Percentiles rank a stretch among this genome's conserved stretches.
phyloP scores from a whole-genome alignment of 2,113 vertebrate species.

The Hassar affinis region DNA sequence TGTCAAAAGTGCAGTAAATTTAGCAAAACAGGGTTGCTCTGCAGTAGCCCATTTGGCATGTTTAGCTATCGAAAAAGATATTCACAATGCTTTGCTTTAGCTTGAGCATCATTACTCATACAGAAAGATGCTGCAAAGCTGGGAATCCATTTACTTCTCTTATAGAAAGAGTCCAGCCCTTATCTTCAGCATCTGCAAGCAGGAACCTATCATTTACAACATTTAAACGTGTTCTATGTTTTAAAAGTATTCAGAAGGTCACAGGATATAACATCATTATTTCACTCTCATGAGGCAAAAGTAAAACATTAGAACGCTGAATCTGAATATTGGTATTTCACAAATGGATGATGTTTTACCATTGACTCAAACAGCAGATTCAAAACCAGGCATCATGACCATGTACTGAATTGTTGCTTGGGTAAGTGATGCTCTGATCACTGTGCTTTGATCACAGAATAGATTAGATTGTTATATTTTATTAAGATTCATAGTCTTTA shows the following conservation, averaged over 20 bases:
- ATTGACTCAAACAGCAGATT: background rate
- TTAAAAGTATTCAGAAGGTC: slow-evolving; percentile 7
- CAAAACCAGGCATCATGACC: background rate
- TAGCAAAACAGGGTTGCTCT: background rate
- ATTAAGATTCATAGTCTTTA: background rate
- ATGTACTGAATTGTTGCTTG: background rate
- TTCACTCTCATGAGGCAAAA: background rate
- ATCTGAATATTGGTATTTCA: background rate
- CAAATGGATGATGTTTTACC: background rate
- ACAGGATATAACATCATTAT: slow-evolving; percentile 15
- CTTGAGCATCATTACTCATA: background rate
- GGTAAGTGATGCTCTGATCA: background rate
- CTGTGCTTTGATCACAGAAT: background rate
- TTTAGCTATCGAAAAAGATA: slow-evolving; percentile 13
- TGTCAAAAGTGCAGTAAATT: slow-evolving; percentile 15
- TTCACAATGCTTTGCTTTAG: slow-evolving; percentile 5
- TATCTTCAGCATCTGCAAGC: background rate
- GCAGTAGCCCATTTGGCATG: background rate
- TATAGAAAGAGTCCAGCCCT: background rate
- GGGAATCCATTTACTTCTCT: slow-evolving; percentile 14
- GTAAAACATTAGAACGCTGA: background rate
- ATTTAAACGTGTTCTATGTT: slow-evolving; percentile 2
- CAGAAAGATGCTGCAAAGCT: background rate
- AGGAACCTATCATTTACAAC: background rate
- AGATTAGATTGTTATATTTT: background rate